Base-by-base conservation (phyloP, 2,113 vertebrate species). In the Lutjanus erythropterus region DNA sequence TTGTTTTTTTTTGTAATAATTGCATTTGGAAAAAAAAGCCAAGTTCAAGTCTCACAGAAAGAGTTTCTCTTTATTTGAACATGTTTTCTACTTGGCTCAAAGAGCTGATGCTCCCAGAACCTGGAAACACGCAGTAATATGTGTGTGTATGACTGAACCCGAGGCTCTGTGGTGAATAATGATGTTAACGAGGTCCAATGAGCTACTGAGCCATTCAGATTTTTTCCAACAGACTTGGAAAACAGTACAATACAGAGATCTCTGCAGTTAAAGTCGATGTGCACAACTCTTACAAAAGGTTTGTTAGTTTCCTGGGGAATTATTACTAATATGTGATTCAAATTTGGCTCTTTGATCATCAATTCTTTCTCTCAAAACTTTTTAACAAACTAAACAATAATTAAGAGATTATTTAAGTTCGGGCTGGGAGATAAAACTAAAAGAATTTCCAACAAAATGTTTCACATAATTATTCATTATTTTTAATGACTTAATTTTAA, bases 51-150 rank as follows among this genome's bases (percentile, higher is more conserved):
- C 70, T 73, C 56, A 21, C 49, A 62, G 65, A 75, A 78, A 61
- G 27, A 33, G 49, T 52, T 62, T 14, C 37, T 42, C 50, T 87
- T 86, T 76, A 56, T 81, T 79, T 75, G 55, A 71, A 70, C 60
- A 71, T 80, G 67, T 82, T 84, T 86, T 70, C 77, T 76, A 12
- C 31, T 81, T 47, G 56, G 65, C 67, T 73, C 11, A 58, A 81
- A 81, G 66, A 82, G 64, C 71, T 18, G 62, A 76, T 41, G 53
- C 31, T 73, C 33, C 23, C 44, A 66, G 76, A 73, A 56, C 39
- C 33, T 60, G 59, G 47, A 83, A 71, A 62, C 44, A 55, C 33
- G 35, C 25, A 77, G 65, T 78, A 59, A 73, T 59, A 68, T 75
- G 41, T 31, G 66, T 68, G 53, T 44, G 49, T 52, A 56, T 23